Percentiles rank a stretch among this genome's conserved stretches.
These are phyloP conservation scores for Hapalemur alaotrensis DNA, from an alignment of 2,797 vertebrate genomes.

Conservation along the genomic window DNA sequence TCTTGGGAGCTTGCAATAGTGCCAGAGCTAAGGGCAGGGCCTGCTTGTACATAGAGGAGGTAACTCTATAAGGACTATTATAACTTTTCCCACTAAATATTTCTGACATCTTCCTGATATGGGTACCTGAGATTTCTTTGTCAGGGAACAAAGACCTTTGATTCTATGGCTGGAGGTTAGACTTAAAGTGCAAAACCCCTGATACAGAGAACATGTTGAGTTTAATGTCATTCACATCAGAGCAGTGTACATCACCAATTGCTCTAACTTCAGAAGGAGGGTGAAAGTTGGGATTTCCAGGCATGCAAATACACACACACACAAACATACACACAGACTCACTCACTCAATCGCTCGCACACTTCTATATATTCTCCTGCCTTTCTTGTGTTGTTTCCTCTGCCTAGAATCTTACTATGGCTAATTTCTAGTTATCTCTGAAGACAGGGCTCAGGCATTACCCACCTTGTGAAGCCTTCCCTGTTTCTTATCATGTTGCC, in stretches of 20 bases:
- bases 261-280: background rate
- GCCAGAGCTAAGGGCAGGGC: conserved; percentile 14
- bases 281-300: background rate
- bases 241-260: background rate
- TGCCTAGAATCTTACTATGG: background rate
- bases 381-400: background rate
- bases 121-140: background rate
- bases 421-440: background rate
- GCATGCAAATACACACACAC: no score
- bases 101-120: background rate
- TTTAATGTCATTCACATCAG: background rate
- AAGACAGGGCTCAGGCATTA: background rate
- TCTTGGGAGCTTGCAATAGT: background rate
- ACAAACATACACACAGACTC: background rate
- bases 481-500: background rate
- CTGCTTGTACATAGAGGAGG: background rate
- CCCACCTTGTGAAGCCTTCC: background rate
- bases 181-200: background rate
- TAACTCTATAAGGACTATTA: background rate
- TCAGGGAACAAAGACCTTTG: background rate
- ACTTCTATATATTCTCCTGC: background rate
- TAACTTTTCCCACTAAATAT: background rate
- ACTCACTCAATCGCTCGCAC: background rate
- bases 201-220: background rate
- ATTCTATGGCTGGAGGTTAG: background rate